Evolutionary conservation across 1,140 invertebrate species (phyloP).

Genomic region (Dreissena rostriformis): DNA sequence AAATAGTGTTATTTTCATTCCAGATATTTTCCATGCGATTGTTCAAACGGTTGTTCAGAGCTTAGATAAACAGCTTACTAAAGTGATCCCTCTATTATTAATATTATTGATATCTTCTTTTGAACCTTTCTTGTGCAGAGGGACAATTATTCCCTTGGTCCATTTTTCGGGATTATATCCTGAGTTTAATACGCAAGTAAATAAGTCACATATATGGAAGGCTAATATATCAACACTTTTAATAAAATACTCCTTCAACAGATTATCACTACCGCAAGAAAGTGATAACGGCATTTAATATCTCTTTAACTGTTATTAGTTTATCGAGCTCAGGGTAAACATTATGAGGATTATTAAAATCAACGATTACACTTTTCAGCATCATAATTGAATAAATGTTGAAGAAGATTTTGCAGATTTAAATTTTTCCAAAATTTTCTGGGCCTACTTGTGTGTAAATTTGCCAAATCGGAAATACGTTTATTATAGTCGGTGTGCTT

Average conservation of each 20-base stretch:
- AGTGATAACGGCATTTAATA: not conserved
- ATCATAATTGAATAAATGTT: no score
- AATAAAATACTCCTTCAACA: constrained; percentile 10
- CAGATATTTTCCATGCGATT: no score
- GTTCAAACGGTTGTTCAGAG: not conserved
- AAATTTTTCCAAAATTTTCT: no score
- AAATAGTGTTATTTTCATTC: no score
- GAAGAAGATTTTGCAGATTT: no score
- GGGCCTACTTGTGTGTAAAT: no score
- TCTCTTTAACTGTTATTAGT: not conserved
- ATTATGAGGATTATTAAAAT: no score
- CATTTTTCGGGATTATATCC: not conserved
- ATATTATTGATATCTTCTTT: not conserved
- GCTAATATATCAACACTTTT: constrained; percentile 1
- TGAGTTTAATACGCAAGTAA: not conserved
- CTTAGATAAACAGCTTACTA: not conserved
- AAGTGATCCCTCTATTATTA: not conserved
- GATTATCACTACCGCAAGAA: not conserved
- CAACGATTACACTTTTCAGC: no score
- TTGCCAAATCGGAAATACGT: no score
- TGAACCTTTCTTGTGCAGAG: constrained; percentile 2
- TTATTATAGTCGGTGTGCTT: no score
- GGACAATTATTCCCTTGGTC: not conserved
- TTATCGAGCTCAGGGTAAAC: not conserved
- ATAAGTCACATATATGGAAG: not conserved